These are phyloP conservation scores for Hapalemur alaotrensis DNA, from an alignment of 2,797 vertebrate genomes.

Conservation along the genomic window DNA sequence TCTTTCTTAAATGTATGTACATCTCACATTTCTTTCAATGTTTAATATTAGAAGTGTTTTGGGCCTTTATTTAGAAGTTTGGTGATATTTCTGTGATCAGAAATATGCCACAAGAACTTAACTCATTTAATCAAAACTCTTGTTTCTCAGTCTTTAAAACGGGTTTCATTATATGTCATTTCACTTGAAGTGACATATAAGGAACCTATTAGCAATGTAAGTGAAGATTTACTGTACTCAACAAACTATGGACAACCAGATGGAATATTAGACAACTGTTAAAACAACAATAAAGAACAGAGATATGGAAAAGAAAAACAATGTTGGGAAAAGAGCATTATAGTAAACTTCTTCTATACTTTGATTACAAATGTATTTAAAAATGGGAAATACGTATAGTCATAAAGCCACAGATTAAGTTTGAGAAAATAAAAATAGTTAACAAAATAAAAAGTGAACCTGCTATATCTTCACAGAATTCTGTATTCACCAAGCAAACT, in stretches of 20 bases:
- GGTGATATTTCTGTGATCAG: neutral
- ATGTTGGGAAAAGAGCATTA: neutral
- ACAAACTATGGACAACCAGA: neutral
- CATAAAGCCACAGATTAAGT: slow-evolving; percentile 1
- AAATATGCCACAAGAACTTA: neutral
- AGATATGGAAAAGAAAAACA: neutral
- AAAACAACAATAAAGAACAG: neutral
- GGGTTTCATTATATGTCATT: neutral
- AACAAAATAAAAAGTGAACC: neutral
- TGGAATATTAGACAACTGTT: neutral
- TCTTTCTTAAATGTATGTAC: neutral
- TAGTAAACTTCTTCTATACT: neutral
- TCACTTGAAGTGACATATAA: neutral
- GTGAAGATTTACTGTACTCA: neutral
- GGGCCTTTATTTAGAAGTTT: neutral
- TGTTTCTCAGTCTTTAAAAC: neutral
- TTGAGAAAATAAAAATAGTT: neutral
- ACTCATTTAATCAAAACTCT: neutral
- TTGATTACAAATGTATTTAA: neutral
- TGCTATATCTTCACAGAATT: neutral
- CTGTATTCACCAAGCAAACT: neutral
- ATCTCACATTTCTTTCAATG: neutral
- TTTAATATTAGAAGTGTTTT: neutral
- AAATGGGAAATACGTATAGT: neutral
- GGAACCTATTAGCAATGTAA: neutral